phyloP scores from a whole-genome alignment of 2,113 vertebrate species.

The Indicator indicator region DNA sequence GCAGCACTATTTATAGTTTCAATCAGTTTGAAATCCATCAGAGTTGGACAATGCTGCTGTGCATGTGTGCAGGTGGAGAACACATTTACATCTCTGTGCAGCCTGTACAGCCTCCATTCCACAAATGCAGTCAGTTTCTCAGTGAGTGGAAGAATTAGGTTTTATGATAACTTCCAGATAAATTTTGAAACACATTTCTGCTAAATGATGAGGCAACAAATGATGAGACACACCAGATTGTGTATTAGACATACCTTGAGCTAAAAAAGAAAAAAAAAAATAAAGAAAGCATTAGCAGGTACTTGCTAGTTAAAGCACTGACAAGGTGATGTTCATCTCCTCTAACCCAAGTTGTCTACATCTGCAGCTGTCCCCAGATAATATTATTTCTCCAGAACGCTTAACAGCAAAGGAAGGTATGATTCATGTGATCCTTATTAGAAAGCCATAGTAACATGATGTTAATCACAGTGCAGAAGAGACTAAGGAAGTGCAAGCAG shows the following conservation, averaged over 20 bases:
- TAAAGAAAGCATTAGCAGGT: neutral
- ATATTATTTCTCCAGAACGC: neutral
- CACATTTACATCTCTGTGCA: conserved; percentile 38
- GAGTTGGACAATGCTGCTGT: conserved; percentile 53
- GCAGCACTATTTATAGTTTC: conserved; percentile 64
- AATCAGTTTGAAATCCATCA: conserved; percentile 63
- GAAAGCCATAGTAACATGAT: neutral
- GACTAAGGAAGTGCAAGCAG: neutral
- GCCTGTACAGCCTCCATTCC: neutral
- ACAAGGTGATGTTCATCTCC: neutral
- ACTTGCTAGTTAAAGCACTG: neutral
- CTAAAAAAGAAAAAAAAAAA: neutral
- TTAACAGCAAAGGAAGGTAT: neutral
- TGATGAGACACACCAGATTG: neutral
- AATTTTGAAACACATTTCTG: neutral
- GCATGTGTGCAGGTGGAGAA: conserved; percentile 68
- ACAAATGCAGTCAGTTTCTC: neutral
- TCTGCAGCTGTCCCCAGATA: neutral
- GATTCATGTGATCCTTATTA: neutral
- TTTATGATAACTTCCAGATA: neutral
- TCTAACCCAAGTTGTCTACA: neutral
- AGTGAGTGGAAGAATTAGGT: neutral
- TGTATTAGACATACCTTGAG: neutral
- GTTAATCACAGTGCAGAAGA: neutral
- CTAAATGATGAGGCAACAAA: neutral